Evolutionary conservation across 2,888 invertebrate species (phyloP), one percentile per base, ranked within the genome.

Genomic region (Flexamia atlantica): DNA sequence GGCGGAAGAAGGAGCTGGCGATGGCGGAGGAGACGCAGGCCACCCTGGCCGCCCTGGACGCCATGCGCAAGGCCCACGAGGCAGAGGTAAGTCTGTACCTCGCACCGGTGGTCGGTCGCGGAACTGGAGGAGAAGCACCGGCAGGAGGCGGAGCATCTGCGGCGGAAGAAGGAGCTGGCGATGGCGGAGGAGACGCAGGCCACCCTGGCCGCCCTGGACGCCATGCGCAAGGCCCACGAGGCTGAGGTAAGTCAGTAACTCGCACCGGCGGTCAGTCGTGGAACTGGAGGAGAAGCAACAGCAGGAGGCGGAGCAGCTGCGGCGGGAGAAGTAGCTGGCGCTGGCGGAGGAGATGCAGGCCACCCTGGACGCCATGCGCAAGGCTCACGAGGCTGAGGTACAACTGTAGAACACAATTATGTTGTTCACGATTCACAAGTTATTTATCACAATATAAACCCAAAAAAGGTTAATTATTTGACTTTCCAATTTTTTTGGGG

Each of bases 191-290:
- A 98, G 91, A 97, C 97, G 1, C 97, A 97, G 90, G 97, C 97
- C 25, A 97, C 97, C 50, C 91, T 97, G 86, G 97, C 98, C 20
- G 98, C 98, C 36, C 91, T 98, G 88, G 98, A 98, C 91, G 98
- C 98, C 25, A 98, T 98, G 97, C 93, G 97, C 82, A 98, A 98
- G 90, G 98, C 98, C 10, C 98, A 98, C 91, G 97, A 98, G 91
- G 97, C 95, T 87, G 98, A 98, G 91, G 96, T 98, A 85, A 95
- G 23, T 5, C 94, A 96, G 40, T 9, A 95, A 95, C 89, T 96
- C 97, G 88, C 97, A 97, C 90, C 92, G 96, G 64, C 93, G 96
- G 85, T 95, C 96, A 86, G 94, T 98, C 88, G 93, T 95, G 80
- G 97, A 98, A 89, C 92, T 98, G 91, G 97, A 98, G 89, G 97